Percentiles rank a stretch among this genome's conserved stretches.
phyloP scores from a whole-genome alignment of 1,140 invertebrate species.

The Lepidotrigona ventralis region DNA sequence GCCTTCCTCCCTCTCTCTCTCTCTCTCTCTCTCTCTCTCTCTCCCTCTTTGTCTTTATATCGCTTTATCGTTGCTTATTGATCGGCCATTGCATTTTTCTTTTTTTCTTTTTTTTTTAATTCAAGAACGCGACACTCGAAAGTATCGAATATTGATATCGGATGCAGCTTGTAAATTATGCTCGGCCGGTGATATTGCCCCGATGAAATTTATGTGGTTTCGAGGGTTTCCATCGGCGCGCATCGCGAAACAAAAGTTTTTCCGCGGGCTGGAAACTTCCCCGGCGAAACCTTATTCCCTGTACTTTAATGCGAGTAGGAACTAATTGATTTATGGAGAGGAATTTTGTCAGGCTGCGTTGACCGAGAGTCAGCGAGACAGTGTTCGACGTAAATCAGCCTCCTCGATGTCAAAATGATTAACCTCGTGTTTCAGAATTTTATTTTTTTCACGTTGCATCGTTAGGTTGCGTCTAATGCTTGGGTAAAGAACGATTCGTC shows the following conservation, averaged over 20 bases:
- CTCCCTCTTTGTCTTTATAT: neutral
- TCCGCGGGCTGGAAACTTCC: constrained; percentile 3
- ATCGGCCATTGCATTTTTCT: neutral
- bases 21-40: neutral
- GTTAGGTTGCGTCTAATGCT: no score
- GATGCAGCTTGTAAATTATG: constrained; percentile 17
- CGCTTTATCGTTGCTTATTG: constrained; percentile 18
- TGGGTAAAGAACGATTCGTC: no score
- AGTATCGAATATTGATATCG: constrained; percentile 22
- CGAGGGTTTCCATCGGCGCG: neutral
- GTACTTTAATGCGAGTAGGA: neutral
- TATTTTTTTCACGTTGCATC: no score
- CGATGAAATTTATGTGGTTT: neutral
- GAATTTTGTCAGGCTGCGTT: neutral
- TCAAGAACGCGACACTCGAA: constrained; percentile 23
- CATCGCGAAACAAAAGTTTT: constrained; percentile 20
- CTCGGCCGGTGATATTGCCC: neutral
- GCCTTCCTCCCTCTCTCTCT: no score
- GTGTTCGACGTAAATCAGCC: neutral
- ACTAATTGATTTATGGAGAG: constrained; percentile 8
- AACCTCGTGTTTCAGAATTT: no score
- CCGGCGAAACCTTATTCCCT: neutral
- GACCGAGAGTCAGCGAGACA: no score
- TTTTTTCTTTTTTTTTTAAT: neutral
- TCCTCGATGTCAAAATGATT: no score